These are phyloP conservation scores for Trogon surrucura DNA, from an alignment of 2,113 vertebrate species.

Conservation along the genomic window DNA sequence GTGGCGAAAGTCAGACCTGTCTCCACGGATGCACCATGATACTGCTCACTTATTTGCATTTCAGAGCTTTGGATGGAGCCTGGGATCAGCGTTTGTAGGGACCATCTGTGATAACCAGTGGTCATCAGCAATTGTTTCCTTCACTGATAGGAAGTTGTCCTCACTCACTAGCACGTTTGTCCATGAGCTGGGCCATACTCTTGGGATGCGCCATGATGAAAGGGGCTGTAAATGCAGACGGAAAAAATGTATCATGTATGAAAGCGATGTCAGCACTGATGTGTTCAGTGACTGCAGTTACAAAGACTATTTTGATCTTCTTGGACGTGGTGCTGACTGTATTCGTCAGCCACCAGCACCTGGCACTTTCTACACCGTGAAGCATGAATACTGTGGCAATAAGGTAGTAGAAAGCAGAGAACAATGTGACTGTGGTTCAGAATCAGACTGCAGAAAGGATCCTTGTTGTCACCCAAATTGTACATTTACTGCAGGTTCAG, in stretches of 20 bases:
- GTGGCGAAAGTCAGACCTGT: conserved; percentile 6
- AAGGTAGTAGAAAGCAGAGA: conserved; percentile 60
- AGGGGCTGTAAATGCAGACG: neutral
- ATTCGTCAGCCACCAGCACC: neutral
- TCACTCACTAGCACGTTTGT: neutral
- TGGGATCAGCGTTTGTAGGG: neutral
- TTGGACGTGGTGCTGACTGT: accelerated
- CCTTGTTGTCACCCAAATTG: conserved; percentile 66
- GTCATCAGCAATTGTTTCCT: conserved; percentile 20
- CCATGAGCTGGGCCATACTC: conserved; percentile 71
- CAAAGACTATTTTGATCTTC: neutral
- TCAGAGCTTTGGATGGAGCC: conserved; percentile 12
- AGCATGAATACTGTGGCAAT: conserved; percentile 60
- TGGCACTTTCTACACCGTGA: neutral
- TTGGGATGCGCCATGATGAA: conserved; percentile 55
- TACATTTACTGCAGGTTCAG: conserved; percentile 13
- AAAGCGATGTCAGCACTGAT: neutral
- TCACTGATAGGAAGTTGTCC: neutral
- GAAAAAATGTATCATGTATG: conserved; percentile 8
- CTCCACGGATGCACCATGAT: conserved; percentile 14
- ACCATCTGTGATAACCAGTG: neutral
- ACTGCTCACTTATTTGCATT: conserved; percentile 39
- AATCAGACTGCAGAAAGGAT: conserved; percentile 46
- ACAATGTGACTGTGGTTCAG: conserved; percentile 70
- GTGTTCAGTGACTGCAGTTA: conserved; percentile 74